Evolutionary conservation across 2,113 vertebrate genomes (phyloP), one percentile per base, ranked within the genome.

Genomic region (Semnornis frantzii): DNA sequence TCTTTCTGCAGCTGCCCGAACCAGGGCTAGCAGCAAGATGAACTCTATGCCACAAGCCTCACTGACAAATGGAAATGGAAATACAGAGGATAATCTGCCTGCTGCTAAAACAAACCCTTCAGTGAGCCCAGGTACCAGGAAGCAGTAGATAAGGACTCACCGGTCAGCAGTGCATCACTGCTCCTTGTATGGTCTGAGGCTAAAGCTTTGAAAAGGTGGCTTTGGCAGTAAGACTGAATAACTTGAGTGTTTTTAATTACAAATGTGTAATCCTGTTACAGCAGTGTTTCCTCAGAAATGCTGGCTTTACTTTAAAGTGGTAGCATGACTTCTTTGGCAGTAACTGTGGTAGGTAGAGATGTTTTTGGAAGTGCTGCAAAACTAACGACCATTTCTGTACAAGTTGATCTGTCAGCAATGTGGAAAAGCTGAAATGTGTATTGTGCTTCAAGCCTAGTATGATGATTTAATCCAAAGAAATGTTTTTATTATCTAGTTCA

Each of bases 81-180:
- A 87, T n/a, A 52, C 82, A 44, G 97, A 97, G 73, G 97, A 97
- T 39, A 86, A 91, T 39, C 84, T 84, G 60, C 94, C 84, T 37
- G 76, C 95, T 88, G 74, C 88, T 83, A 96, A 85, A 95, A 85
- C 28, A 2, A 97, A 34, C 48, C 90, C 96, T 85, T 94, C 97
- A 94, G 48, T 88, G 88, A 97, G 92, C 96, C 96, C 97, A 96
- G 96, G 96, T 97, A 98, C 78, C 58, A 92, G 87, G 78, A 91
- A 97, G 93, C 70, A 42, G 54, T 15, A 17, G 65, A 77, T 74
- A 80, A 80, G 74, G 77, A 37, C 44, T 82, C 18, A 5, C 48
- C 34, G 48, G 82, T 64, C 60, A 92, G 91, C 21, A 66, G 7
- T 52, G 28, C 60, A 42, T 82, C 30, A 6, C 79, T 78, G 65